A percentile compares a stretch with the other conserved stretches of the same genome.
Conservation (phyloP, 2,888 invertebrate genomes). For the Tenthredo notha region DNA sequence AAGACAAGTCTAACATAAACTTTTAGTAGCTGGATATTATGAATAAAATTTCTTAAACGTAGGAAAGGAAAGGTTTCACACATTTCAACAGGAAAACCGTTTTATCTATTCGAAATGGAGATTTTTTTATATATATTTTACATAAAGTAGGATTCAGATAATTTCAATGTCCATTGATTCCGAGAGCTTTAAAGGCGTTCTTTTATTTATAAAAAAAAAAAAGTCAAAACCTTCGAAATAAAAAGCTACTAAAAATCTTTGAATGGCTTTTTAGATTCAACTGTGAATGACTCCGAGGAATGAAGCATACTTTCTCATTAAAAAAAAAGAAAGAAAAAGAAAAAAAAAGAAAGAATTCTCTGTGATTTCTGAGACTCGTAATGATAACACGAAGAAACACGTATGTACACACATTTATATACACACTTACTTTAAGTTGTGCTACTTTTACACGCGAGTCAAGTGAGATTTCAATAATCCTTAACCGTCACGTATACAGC, state of each 20-base stretch:
- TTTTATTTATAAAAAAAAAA: neutral
- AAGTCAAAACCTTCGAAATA: neutral
- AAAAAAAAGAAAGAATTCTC: neutral
- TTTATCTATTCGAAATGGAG: constrained; percentile 9
- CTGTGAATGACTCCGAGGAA: neutral
- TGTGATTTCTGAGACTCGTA: neutral
- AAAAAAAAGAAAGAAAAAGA: too few species aligned
- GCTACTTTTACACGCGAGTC: constrained; percentile 40
- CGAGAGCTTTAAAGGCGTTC: neutral
- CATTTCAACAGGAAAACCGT: neutral
- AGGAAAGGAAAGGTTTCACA: constrained; percentile 12
- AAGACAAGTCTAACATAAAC: neutral
- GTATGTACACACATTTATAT: neutral
- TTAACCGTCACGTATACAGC: constrained; percentile 22
- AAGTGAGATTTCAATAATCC: constrained; percentile 49
- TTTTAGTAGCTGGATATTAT: neutral
- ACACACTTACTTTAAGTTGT: constrained; percentile 23
- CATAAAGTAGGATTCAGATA: neutral
- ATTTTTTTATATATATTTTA: neutral
- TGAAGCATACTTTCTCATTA: constrained; percentile 1
- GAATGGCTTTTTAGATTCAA: neutral
- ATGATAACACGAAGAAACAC: neutral
- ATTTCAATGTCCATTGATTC: neutral
- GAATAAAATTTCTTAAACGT: neutral
- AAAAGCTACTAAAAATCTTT: neutral